Evolutionary conservation across 2,797 vertebrate species (phyloP).

Genomic region (Rousettus madagascariensis): DNA sequence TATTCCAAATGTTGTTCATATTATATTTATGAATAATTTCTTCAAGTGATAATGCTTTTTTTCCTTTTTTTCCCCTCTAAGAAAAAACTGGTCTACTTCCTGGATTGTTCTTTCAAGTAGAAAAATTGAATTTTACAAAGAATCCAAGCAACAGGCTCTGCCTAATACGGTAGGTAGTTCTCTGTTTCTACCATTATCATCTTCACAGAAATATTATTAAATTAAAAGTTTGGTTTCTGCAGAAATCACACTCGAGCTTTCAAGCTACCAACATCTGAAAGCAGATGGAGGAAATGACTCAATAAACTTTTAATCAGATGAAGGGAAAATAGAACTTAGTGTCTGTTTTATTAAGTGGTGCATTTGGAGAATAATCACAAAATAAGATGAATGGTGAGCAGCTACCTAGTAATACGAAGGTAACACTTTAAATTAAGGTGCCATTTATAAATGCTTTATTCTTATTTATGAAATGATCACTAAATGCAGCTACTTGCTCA

Average conservation of each 20-base stretch:
- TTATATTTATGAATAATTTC: neutral
- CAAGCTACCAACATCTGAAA: constrained; percentile 71
- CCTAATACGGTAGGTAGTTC: constrained; percentile 86
- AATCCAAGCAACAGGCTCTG: constrained; percentile 89
- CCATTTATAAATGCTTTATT: constrained; percentile 86
- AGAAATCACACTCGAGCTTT: constrained; percentile 61
- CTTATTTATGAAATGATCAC: constrained; percentile 89
- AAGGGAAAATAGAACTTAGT: constrained; percentile 81
- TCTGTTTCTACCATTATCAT: neutral
- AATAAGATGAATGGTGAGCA: constrained; percentile 84
- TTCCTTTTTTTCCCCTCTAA: constrained; percentile 67
- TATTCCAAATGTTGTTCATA: neutral
- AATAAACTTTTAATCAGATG: constrained; percentile 85
- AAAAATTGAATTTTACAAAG: constrained; percentile 93
- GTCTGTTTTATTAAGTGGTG: constrained; percentile 86
- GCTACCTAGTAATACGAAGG: constrained; percentile 83
- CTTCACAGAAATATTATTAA: constrained; percentile 58
- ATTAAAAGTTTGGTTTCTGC: constrained; percentile 58
- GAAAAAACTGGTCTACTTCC: constrained; percentile 93
- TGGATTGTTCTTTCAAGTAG: constrained; percentile 90
- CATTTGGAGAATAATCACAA: constrained; percentile 84
- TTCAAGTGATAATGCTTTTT: neutral
- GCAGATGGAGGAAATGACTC: constrained; percentile 79
- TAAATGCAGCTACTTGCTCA: constrained; percentile 86
- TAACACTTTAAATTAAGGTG: constrained; percentile 88